phyloP scores from a whole-genome alignment of 2,888 invertebrate species.

The Polia nebulosa region DNA sequence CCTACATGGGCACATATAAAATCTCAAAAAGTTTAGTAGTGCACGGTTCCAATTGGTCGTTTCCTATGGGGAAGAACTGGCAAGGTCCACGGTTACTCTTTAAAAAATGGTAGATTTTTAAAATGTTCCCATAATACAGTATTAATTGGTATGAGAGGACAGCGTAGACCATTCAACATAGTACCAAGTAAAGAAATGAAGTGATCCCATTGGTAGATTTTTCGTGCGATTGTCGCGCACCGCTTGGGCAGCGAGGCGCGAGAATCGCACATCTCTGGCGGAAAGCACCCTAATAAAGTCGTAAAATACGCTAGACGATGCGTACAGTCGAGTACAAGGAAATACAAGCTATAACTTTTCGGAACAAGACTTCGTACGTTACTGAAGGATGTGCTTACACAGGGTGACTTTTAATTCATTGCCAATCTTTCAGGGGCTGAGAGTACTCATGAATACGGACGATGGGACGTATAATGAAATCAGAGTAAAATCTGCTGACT shows the following conservation, averaged over 20 bases:
- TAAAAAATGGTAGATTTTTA: no score
- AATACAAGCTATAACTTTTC: conserved; percentile 36
- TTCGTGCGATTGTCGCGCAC: no score
- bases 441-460: not conserved
- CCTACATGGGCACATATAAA: no score
- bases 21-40: no score
- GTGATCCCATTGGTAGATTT: not conserved
- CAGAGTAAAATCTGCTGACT: not conserved
- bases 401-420: not conserved
- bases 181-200: no score
- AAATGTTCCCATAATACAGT: no score
- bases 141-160: no score
- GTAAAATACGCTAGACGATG: conserved; percentile 35
- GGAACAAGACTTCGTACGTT: conserved; percentile 1
- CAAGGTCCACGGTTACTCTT: no score
- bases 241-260: no score
- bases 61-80: no score
- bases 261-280: not conserved
- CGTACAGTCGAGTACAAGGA: conserved; percentile 25
- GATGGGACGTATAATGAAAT: not conserved
- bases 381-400: conserved; percentile 17
- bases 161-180: no score
- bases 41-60: no score
- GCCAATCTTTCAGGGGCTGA: not conserved
- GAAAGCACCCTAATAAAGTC: not conserved